These are phyloP conservation scores for Azorinus chamasolen DNA, from an alignment of 2,888 invertebrate species.

Conservation along the genomic window DNA sequence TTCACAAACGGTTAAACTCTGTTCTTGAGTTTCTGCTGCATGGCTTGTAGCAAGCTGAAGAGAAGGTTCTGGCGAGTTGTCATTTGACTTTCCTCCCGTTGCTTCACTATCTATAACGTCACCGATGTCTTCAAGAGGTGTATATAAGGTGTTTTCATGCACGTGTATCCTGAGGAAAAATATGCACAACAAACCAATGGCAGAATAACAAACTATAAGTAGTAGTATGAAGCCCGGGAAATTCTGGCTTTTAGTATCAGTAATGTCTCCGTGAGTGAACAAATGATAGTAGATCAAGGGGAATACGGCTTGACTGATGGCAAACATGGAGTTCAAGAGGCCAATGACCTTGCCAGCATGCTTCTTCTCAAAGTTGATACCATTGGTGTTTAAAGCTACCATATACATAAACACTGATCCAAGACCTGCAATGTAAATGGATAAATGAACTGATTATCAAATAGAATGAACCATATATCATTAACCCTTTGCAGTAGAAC, in stretches of 20 bases:
- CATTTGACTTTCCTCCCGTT: too few species aligned
- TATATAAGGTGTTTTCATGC: neutral
- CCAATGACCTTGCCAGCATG: conserved; percentile 70
- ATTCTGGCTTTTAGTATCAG: conserved; percentile 46
- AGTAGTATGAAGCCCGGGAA: conserved; percentile 68
- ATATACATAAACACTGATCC: conserved; percentile 73
- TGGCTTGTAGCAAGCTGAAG: too few species aligned
- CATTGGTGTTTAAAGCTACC: conserved; percentile 73
- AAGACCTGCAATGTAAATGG: conserved; percentile 69
- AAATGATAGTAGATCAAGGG: conserved; percentile 63
- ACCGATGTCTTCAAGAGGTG: neutral
- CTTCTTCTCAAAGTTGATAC: conserved; percentile 66
- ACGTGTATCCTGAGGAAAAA: conserved; percentile 49
- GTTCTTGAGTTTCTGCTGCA: too few species aligned
- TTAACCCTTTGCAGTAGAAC: too few species aligned
- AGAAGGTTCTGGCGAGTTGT: too few species aligned
- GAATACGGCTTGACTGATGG: conserved; percentile 71
- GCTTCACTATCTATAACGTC: too few species aligned
- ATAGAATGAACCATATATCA: too few species aligned
- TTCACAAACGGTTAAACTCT: conserved; percentile 30
- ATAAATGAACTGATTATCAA: too few species aligned
- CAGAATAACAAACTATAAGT: conserved; percentile 61
- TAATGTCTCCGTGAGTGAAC: conserved; percentile 49
- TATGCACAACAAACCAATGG: conserved; percentile 65
- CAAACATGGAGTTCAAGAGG: conserved; percentile 68